Conservation (phyloP, 2,888 invertebrate species). For the Lasioglossum villosulum region DNA sequence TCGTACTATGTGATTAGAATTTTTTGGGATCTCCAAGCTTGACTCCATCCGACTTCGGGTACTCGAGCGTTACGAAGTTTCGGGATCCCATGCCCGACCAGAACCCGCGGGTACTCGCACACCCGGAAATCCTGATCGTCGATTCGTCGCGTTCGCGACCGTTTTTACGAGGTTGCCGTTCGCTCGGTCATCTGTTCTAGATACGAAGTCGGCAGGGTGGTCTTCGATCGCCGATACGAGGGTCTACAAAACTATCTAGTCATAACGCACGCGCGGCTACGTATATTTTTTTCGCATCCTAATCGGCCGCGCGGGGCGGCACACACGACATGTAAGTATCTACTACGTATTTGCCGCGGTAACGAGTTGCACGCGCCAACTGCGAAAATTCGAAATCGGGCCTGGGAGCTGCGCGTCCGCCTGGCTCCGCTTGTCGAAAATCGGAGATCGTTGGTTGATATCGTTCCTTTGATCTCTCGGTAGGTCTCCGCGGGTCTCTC, state of each 20-base stretch:
- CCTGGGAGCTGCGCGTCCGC: slow-evolving; percentile 36
- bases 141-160: neutral
- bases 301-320: slow-evolving; percentile 45
- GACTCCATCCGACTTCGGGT: no score
- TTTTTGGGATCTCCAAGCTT: neutral
- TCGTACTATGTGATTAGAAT: neutral
- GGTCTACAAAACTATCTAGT: slow-evolving; percentile 38
- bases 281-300: slow-evolving; percentile 66
- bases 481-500: slow-evolving; percentile 34
- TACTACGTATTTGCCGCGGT: slow-evolving; percentile 11
- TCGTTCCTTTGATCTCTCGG: slow-evolving; percentile 62
- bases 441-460: slow-evolving; percentile 42
- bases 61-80: neutral
- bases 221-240: slow-evolving; percentile 43
- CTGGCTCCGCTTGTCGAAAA: slow-evolving; percentile 37
- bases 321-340: slow-evolving; percentile 16
- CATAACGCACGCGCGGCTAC: slow-evolving; percentile 54
- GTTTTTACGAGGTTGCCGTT: neutral
- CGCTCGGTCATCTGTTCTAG: neutral
- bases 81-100: neutral
- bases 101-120: neutral
- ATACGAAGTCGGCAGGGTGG: slow-evolving; percentile 45
- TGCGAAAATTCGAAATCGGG: slow-evolving; percentile 4
- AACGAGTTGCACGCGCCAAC: slow-evolving; percentile 17
- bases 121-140: neutral